Evolutionary conservation across 2,113 vertebrate genomes (phyloP).

Genomic region (Platichthys stellatus): DNA sequence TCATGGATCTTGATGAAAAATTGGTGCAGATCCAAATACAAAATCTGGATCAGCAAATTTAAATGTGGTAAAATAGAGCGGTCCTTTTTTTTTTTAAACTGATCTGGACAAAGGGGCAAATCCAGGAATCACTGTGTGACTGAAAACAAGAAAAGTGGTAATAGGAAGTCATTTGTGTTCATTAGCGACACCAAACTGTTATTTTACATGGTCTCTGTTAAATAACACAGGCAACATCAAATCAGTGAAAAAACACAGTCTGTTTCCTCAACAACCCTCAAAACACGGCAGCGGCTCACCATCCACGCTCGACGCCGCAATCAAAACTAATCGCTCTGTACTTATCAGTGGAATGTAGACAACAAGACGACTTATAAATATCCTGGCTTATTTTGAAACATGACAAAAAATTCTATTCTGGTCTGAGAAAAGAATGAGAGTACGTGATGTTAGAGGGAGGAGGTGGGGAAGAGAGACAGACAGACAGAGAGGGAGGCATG

Average conservation of each 20-base stretch:
- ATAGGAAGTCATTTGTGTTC: not conserved
- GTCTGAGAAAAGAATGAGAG: constrained; percentile 48
- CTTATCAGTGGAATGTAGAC: constrained; percentile 71
- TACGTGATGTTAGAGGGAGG: constrained; percentile 23
- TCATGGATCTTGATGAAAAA: too few relatives aligned
- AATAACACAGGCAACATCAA: constrained; percentile 21
- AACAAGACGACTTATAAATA: constrained; percentile 60
- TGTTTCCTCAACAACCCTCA: constrained; percentile 66
- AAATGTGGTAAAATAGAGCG: too few relatives aligned
- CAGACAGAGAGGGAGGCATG: not conserved
- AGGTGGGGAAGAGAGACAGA: not conserved
- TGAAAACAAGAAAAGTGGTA: not conserved
- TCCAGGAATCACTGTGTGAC: too few relatives aligned
- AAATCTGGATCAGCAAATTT: too few relatives aligned
- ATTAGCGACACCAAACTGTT: constrained; percentile 11
- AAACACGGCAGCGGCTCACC: constrained; percentile 49
- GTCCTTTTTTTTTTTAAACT: too few relatives aligned
- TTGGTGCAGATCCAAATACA: too few relatives aligned
- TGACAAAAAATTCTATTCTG: constrained; percentile 59
- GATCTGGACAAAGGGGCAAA: too few relatives aligned
- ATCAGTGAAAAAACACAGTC: constrained; percentile 13
- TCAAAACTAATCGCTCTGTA: constrained; percentile 54
- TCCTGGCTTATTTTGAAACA: constrained; percentile 52
- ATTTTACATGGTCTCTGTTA: constrained; percentile 6
- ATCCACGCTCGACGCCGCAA: constrained; percentile 36